Conservation (phyloP, 2,113 vertebrate species). For the Zapus hudsonius region DNA sequence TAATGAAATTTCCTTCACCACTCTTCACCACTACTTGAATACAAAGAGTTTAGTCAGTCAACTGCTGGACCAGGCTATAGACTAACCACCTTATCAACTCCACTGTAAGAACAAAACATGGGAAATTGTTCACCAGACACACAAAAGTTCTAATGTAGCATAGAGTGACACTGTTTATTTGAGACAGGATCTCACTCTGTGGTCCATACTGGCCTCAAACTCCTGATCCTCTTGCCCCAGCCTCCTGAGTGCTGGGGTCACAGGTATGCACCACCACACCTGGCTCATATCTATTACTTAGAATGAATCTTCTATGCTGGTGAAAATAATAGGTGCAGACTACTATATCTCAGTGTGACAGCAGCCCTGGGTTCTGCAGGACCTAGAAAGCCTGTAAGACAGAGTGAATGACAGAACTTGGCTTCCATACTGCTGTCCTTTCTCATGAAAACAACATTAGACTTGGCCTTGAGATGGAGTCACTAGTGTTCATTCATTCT, state of each 20-base stretch:
- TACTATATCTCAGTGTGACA: background rate
- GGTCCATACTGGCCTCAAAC: too few species aligned
- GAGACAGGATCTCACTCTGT: background rate
- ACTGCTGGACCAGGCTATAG: background rate
- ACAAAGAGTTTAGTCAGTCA: background rate
- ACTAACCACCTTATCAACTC: background rate
- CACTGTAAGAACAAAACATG: background rate
- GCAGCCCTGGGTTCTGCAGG: background rate
- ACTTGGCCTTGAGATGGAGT: background rate
- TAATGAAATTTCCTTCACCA: background rate
- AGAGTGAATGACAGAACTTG: background rate
- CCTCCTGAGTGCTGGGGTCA: too few species aligned
- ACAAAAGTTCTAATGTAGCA: background rate
- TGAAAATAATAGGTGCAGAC: background rate
- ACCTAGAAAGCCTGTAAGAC: background rate
- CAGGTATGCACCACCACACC: too few species aligned
- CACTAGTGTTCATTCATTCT: background rate
- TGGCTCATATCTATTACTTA: background rate
- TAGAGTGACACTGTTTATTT: background rate
- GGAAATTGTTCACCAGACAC: slow-evolving; percentile 2
- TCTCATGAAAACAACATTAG: background rate
- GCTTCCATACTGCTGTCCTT: background rate
- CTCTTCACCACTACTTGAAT: background rate
- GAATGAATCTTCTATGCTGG: background rate
- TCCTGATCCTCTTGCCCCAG: too few species aligned